A percentile compares a stretch with the other conserved stretches of the same genome.
Evolutionary conservation across 2,888 invertebrate genomes (phyloP).

Genomic region (Pseudococcus longispinus): DNA sequence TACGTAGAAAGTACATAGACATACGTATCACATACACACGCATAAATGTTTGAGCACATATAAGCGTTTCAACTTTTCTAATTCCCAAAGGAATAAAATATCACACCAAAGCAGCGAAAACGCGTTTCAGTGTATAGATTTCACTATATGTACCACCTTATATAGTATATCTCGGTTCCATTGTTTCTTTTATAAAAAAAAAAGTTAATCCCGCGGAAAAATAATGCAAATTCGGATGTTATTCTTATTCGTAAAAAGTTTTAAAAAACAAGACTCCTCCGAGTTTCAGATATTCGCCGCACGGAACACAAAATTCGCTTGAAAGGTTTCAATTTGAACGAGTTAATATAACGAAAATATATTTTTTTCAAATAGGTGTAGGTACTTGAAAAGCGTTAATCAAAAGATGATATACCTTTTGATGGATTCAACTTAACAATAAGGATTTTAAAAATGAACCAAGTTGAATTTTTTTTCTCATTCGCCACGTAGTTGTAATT

Average conservation of each 20-base stretch:
- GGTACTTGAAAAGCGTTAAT: conserved; percentile 3
- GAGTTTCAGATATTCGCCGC: not conserved
- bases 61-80: not conserved
- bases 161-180: not conserved
- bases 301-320: not conserved
- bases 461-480: not conserved
- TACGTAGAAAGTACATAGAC: not conserved
- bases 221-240: conserved; percentile 22
- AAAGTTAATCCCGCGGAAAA: not conserved
- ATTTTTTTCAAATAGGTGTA: not conserved
- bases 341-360: not conserved
- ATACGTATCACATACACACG: not conserved
- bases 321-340: conserved; percentile 24
- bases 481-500: not conserved
- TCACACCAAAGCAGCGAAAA: not conserved
- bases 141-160: not conserved
- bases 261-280: not conserved
- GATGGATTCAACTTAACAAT: not conserved
- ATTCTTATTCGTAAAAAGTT: conserved; percentile 4
- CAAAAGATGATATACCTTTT: not conserved
- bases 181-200: not conserved
- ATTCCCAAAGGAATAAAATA: not conserved
- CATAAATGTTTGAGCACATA: not conserved
- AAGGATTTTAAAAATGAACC: conserved; percentile 12
- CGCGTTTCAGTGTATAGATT: not conserved